Conservation (phyloP, 2,888 invertebrate species). For the Drosophila falleni region DNA sequence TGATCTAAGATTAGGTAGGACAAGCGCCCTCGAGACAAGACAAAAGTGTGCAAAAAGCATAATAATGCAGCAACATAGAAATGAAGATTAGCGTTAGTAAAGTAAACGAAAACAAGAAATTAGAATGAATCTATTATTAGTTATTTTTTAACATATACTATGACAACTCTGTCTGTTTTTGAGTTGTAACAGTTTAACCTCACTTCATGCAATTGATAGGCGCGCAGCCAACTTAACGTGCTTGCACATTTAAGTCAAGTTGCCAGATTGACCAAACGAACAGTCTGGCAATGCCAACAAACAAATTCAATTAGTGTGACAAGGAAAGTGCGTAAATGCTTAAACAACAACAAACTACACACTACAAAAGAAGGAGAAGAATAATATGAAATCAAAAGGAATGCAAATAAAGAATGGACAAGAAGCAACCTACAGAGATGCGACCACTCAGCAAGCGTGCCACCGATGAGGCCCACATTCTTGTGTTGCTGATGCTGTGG, state of each 20-base stretch:
- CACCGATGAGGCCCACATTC: slow-evolving; percentile 84
- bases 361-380: slow-evolving; percentile 17
- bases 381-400: slow-evolving; percentile 10
- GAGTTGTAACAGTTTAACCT: not conserved
- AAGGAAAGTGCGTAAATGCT: slow-evolving; percentile 10
- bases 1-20: slow-evolving; percentile 23
- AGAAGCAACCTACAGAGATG: slow-evolving; percentile 86
- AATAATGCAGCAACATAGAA: slow-evolving; percentile 45
- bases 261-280: slow-evolving; percentile 25
- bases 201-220: not conserved
- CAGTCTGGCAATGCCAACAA: slow-evolving; percentile 11
- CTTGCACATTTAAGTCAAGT: slow-evolving; percentile 1
- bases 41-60: slow-evolving; percentile 44
- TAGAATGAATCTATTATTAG: not conserved
- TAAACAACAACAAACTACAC: slow-evolving; percentile 3
- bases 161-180: not conserved
- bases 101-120: no score
- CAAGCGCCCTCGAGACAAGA: slow-evolving; percentile 14
- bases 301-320: slow-evolving; percentile 6
- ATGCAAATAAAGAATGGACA: slow-evolving; percentile 42
- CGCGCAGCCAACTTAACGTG: slow-evolving; percentile 18
- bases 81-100: slow-evolving; percentile 23
- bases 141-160: no score
- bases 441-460: slow-evolving; percentile 83
- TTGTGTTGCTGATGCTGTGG: slow-evolving; percentile 73